Percentiles rank a stretch among this genome's conserved stretches.
Evolutionary conservation across 1,140 invertebrate species (phyloP).

Genomic region (Melanaphis sacchari): DNA sequence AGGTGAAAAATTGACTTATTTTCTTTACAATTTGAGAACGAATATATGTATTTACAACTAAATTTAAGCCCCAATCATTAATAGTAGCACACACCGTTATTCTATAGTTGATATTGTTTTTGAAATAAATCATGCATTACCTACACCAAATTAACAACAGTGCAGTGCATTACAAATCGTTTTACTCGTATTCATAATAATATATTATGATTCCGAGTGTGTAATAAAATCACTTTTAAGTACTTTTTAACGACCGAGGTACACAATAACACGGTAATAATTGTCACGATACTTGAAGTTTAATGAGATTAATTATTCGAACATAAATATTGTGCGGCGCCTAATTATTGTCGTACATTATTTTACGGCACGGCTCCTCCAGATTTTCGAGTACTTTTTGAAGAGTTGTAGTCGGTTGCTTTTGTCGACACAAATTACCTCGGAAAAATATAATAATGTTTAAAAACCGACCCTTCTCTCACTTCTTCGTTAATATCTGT

Average conservation of each 20-base stretch:
- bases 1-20: not conserved
- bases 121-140: not conserved
- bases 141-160: not conserved
- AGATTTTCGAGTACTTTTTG: conserved; percentile 16
- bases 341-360: conserved; percentile 38
- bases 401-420: not conserved
- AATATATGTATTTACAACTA: conserved; percentile 16
- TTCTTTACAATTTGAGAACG: conserved; percentile 2
- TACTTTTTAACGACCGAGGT: conserved; percentile 13
- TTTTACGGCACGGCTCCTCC: conserved; percentile 9
- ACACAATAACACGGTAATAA: not conserved
- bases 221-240: conserved; percentile 6
- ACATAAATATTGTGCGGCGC: conserved; percentile 29
- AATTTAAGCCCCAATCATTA: not conserved
- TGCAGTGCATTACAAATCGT: not conserved
- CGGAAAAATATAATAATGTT: conserved; percentile 37
- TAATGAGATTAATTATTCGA: conserved; percentile 21
- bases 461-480: not conserved
- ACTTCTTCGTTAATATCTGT: conserved; percentile 31
- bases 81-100: not conserved
- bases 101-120: not conserved
- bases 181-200: not conserved
- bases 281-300: conserved; percentile 22
- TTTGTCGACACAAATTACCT: not conserved
- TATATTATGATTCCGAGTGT: not conserved